Evolutionary conservation across 2,888 invertebrate species (phyloP).

Genomic region (Tineola bisselliella): DNA sequence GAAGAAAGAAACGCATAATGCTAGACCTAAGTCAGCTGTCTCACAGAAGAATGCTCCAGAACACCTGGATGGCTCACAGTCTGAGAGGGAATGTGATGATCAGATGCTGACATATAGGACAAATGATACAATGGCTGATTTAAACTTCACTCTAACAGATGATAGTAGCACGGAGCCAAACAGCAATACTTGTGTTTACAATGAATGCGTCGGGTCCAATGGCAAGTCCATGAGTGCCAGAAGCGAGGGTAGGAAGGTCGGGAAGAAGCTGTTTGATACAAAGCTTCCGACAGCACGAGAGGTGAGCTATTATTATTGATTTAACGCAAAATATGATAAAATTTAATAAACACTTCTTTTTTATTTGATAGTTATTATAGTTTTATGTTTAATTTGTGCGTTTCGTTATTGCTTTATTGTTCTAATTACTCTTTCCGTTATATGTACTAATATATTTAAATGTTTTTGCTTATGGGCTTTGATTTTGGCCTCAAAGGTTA

Average conservation of each 20-base stretch:
- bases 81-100: slow-evolving; percentile 40
- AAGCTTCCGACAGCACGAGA: not conserved
- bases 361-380: too few relatives aligned
- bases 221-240: not conserved
- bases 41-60: not conserved
- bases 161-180: slow-evolving; percentile 26
- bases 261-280: not conserved
- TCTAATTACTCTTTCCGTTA: too few relatives aligned
- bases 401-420: too few relatives aligned
- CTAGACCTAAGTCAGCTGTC: not conserved
- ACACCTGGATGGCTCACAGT: slow-evolving; percentile 26
- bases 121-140: slow-evolving; percentile 58
- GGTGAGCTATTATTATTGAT: not conserved
- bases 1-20: slow-evolving; percentile 24
- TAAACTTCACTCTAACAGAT: slow-evolving; percentile 58
- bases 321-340: too few relatives aligned
- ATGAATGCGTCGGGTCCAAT: not conserved
- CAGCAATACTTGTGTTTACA: not conserved
- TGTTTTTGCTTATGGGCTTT: too few relatives aligned
- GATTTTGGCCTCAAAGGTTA: too few relatives aligned
- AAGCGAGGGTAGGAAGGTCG: not conserved
- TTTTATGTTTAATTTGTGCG: too few relatives aligned
- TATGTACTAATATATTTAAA: too few relatives aligned
- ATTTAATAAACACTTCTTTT: too few relatives aligned
- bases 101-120: slow-evolving; percentile 52